A percentile compares a stretch with the other conserved stretches of the same genome.
These are phyloP conservation scores for Kryptolebias marmoratus DNA, from an alignment of 2,113 vertebrate species.

Conservation along the genomic window DNA sequence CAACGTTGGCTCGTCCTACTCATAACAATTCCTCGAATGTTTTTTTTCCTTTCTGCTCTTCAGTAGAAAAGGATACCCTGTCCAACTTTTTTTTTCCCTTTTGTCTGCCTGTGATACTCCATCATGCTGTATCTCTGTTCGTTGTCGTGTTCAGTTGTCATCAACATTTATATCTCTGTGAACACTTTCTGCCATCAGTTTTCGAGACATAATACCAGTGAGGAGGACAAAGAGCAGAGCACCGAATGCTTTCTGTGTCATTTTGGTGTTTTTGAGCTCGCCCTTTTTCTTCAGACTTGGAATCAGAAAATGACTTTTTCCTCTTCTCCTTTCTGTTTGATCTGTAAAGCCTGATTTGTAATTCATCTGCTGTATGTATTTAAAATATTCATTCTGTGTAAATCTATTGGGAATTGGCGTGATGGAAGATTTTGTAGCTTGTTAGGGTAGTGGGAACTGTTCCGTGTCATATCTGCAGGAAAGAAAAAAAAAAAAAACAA, in stretches of 20 bases:
- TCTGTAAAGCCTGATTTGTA: constrained; percentile 19
- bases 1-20: constrained; percentile 13
- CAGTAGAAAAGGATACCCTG: constrained; percentile 47
- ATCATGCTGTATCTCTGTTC: constrained; percentile 41
- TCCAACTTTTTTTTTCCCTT: constrained; percentile 21
- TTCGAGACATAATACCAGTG: background rate
- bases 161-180: constrained; percentile 60
- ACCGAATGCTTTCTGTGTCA: constrained; percentile 17
- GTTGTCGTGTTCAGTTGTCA: constrained; percentile 67
- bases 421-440: constrained; percentile 13
- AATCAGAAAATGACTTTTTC: background rate
- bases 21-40: constrained; percentile 34
- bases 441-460: background rate
- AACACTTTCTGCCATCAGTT: constrained; percentile 29
- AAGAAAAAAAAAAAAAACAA: background rate
- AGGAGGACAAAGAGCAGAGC: constrained; percentile 22
- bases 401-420: constrained; percentile 32
- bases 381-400: constrained; percentile 38
- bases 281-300: background rate
- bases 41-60: background rate
- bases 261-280: constrained; percentile 3
- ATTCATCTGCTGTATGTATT: constrained; percentile 19
- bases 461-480: background rate
- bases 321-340: constrained; percentile 1
- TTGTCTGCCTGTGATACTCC: constrained; percentile 30